Evolutionary conservation across 2,797 vertebrate species (phyloP).

Genomic region (Thripadectes ignobilis): DNA sequence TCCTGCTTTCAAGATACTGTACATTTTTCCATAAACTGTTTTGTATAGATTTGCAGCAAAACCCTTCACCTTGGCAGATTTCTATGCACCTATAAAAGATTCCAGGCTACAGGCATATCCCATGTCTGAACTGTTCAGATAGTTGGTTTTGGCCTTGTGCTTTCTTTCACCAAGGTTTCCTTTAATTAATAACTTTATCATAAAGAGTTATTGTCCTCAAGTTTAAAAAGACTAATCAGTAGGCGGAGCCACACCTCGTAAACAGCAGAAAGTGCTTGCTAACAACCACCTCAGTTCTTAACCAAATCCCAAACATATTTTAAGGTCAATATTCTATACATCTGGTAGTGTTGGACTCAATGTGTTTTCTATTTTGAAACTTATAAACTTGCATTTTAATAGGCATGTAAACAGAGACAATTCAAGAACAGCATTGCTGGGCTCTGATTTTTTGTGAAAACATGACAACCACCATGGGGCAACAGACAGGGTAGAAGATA

Average conservation of each 20-base stretch:
- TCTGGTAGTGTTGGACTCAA: not conserved
- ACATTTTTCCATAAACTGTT: not conserved
- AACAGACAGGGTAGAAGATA: not conserved
- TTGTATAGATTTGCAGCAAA: not conserved
- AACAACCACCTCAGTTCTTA: not conserved
- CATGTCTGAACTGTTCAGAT: accelerated
- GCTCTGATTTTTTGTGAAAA: not conserved
- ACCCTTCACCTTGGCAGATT: not conserved
- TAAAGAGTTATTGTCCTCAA: not conserved
- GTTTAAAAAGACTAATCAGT: not conserved
- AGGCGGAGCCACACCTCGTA: not conserved
- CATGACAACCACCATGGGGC: not conserved
- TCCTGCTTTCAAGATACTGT: not conserved
- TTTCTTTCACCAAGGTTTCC: not conserved
- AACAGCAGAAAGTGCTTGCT: not conserved
- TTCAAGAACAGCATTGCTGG: not conserved
- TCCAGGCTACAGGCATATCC: accelerated
- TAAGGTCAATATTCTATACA: not conserved
- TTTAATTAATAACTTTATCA: not conserved
- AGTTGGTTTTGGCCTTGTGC: not conserved
- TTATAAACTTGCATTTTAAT: not conserved
- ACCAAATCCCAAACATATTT: not conserved
- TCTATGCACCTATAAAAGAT: accelerated
- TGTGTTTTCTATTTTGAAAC: not conserved
- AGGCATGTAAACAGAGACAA: not conserved